Evolutionary conservation across 2,797 vertebrate genomes (phyloP).

Genomic region (Buceros bicornis): DNA sequence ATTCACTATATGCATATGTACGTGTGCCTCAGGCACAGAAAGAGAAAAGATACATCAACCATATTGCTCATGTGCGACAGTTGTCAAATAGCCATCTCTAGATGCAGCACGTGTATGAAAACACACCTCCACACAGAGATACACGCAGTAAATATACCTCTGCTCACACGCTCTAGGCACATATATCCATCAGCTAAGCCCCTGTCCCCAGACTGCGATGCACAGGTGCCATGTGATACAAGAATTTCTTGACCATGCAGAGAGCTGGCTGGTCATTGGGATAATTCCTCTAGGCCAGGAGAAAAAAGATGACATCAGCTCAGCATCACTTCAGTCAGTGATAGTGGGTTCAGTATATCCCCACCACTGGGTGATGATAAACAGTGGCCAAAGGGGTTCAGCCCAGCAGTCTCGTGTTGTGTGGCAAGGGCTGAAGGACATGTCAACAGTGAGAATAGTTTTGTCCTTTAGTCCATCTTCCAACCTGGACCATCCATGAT

Average conservation of each 20-base stretch:
- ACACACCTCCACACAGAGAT: background rate
- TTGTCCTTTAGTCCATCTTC: background rate
- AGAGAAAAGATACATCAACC: background rate
- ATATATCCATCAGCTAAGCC: background rate
- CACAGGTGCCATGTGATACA: fast-evolving
- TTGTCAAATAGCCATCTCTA: background rate
- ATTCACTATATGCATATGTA: fast-evolving
- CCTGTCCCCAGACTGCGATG: background rate
- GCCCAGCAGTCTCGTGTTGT: background rate
- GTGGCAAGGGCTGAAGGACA: background rate
- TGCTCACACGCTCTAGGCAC: background rate
- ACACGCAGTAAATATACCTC: background rate
- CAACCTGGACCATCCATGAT: background rate
- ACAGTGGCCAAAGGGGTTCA: background rate
- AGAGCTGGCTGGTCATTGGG: background rate
- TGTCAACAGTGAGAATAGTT: background rate
- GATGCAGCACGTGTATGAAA: background rate
- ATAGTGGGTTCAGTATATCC: background rate
- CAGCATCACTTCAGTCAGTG: background rate
- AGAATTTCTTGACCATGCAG: background rate
- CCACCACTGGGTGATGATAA: background rate
- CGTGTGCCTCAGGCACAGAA: background rate
- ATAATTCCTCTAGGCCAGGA: background rate
- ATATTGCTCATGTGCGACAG: fast-evolving
- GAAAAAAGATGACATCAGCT: background rate